A percentile compares a stretch with the other conserved stretches of the same genome.
phyloP scores from a whole-genome alignment of 2,113 vertebrate genomes.

The Hemibagrus wyckioides region DNA sequence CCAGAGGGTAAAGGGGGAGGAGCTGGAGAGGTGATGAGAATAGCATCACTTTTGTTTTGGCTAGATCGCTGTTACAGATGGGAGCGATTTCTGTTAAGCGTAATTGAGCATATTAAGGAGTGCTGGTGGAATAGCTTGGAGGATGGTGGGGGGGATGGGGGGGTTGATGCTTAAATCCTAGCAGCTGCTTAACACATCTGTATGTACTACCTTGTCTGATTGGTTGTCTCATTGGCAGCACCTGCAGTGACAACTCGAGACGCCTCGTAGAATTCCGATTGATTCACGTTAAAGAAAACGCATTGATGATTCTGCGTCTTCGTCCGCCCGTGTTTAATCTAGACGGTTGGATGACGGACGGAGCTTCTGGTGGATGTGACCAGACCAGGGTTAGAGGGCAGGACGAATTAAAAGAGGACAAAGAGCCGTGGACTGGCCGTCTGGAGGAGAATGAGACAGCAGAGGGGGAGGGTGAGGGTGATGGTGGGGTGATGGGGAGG shows the following conservation, averaged over 20 bases:
- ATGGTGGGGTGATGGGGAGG: conserved; percentile 18
- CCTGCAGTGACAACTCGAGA: conserved; percentile 4
- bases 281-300: not conserved
- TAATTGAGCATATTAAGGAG: conserved; percentile 37
- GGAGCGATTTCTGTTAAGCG: conserved; percentile 43
- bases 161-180: not conserved
- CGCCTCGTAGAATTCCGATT: not conserved
- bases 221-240: conserved; percentile 9
- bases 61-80: conserved; percentile 41
- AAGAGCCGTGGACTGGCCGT: conserved; percentile 54
- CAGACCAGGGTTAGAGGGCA: conserved; percentile 47
- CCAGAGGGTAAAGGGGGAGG: conserved; percentile 48
- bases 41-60: conserved; percentile 54
- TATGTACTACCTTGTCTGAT: conserved; percentile 25
- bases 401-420: conserved; percentile 51
- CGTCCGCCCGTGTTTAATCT: not conserved
- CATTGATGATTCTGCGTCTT: not conserved
- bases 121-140: conserved; percentile 3
- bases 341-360: not conserved
- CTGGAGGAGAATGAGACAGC: conserved; percentile 46
- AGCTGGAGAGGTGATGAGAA: conserved; percentile 52
- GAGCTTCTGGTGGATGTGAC: conserved; percentile 33
- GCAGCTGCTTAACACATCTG: conserved; percentile 48
- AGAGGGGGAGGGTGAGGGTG: conserved; percentile 34
- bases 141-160: not conserved